Evolutionary conservation across 2,797 vertebrate genomes (phyloP), one percentile per base, ranked within the genome.

Genomic region (Spinus pinus): DNA sequence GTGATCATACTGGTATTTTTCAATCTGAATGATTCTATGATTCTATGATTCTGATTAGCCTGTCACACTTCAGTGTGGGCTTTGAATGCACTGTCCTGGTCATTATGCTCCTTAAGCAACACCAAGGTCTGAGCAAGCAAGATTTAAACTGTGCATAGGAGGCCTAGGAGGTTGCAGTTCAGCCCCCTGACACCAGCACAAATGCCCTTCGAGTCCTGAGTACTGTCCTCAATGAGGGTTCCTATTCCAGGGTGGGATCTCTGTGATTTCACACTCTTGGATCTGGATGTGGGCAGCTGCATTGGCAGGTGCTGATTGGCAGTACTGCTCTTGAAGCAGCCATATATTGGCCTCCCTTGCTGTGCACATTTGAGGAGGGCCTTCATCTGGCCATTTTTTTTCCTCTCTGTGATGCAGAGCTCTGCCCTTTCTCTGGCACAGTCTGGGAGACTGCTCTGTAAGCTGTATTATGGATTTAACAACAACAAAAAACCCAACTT

Each of bases 351-450:
- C 14, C 69, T 86, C n/a, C 20, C 5, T 46, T 53, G 9, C 46
- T 56, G 12, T 30, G 14, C 7, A 18, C 0, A 0, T 37, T 10
- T 61, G 15, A 66, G 10, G 39, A 81, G 14, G 17, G 2, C 21
- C 16, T 80, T 67, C 41, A 31, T 54, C 30, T 83, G n/a, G 27
- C 16, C 13, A 0, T 58, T 72, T 77, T 19, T 19, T 71, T 72
- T 80, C 47, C 15, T 86, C 10, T 9, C 15, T 2, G 2, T 44
- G 49, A 10, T 77, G 35, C 31, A 58, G 49, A 53, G 14, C 57
- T 83, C 41, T 64, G 44, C 27, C 18, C 18, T 27, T 24, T 62
- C 27, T 67, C 25, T 91, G 39, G 24, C 30, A 37, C 28, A 82
- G 23, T 71, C 50, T 58, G 14, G 64, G 27, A 69, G 21, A 31